Conservation (phyloP, 2,797 vertebrate genomes). For the Cirrhinus molitorella region DNA sequence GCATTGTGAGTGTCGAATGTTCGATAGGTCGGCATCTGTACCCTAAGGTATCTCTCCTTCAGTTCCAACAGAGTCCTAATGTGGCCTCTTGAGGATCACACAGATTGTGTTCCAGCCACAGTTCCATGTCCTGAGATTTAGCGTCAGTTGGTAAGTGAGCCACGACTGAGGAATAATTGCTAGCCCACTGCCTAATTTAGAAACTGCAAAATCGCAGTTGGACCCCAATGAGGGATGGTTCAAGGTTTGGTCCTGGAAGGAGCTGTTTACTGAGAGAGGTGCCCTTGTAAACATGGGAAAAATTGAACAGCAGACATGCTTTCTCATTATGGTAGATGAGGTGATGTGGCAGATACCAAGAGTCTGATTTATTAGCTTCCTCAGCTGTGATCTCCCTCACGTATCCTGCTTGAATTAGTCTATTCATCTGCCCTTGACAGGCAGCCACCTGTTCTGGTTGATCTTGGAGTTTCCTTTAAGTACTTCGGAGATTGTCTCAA, state of each 20-base stretch:
- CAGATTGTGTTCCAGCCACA: too few species aligned
- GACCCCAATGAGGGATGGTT: background rate
- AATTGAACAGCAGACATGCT: conserved; percentile 21
- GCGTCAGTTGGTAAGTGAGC: background rate
- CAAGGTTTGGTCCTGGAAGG: background rate
- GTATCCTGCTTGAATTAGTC: conserved; percentile 4
- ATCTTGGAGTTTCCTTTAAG: too few species aligned
- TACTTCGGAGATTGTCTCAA: background rate
- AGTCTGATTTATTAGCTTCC: background rate
- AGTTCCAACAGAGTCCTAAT: too few species aligned
- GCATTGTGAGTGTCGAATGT: too few species aligned
- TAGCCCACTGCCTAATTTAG: background rate
- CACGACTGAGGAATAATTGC: conserved; percentile 22
- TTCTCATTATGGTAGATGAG: conserved; percentile 8
- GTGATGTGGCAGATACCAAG: conserved; percentile 25
- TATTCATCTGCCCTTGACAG: background rate
- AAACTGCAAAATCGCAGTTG: background rate
- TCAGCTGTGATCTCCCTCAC: background rate
- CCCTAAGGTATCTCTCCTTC: too few species aligned
- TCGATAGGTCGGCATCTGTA: too few species aligned
- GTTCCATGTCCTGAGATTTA: too few species aligned
- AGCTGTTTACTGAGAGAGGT: conserved; percentile 1
- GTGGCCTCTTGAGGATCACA: too few species aligned
- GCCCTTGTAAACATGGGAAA: background rate
- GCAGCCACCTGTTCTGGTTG: too few species aligned